Base-by-base conservation (phyloP, 2,888 invertebrate genomes). In the Drosophila barbarae region DNA sequence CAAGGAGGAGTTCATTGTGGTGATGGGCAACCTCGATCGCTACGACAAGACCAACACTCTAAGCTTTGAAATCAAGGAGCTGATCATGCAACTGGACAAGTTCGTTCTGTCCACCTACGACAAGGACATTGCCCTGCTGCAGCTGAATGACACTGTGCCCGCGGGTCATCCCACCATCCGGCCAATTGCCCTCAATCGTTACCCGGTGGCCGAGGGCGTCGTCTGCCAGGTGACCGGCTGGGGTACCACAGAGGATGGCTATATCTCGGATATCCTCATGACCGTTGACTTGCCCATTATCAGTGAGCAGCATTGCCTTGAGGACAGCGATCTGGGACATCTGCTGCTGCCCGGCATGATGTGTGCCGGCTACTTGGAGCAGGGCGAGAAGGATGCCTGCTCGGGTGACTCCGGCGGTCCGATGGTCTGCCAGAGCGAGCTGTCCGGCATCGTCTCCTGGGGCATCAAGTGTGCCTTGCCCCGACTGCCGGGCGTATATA, bases 361-460 rank as follows among this genome's bases (percentile, higher is more conserved):
- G 44, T 96, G 96, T 84, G 96, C 96, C 0, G 95, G 95, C 1
- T 93, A 92, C 2, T 91, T 91, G 69, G 91, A 93, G 38, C 47
- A 72, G 54, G 95, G 95, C 0, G 93, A 94, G n/a, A 93, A 93
- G 53, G 96, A 96, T 87, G 93, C 86, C n/a, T 96, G 96, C 84
- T 93, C 93, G 91, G 95, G 95, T 10, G 95, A 96, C 88, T 95
- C 94, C 8, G 96, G 96, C 13, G 96, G 96, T 4, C 96, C 96
- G 0, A 89, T 96, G 30, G 92, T 95, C 88, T 85, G 85, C 47
- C 57, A 76, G 23, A 91, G 93, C 82, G 92, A 93, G 82, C 90
- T 94, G 84, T 90, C 94, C 5, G 96, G 96, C 1, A 90, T 96
- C 50, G 95, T 96, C 0, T 96, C 96, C 1, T 96, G 95, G 94